Conservation (phyloP, 2,113 vertebrate genomes). For the Elephantulus edwardii region DNA sequence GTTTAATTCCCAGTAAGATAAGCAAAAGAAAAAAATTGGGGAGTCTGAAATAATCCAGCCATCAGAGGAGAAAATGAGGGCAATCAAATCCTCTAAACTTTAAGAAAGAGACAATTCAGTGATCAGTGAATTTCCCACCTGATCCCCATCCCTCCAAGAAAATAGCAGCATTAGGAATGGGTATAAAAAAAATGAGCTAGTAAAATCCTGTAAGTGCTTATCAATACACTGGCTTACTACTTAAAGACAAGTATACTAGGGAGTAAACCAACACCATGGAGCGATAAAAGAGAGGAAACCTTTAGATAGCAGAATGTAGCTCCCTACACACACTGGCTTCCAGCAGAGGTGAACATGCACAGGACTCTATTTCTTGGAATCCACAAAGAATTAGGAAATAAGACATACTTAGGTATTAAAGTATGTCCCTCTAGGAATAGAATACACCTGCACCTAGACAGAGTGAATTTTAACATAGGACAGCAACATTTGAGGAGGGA, state of each 20-base stretch:
- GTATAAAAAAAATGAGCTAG: background rate
- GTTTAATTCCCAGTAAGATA: constrained; percentile 28
- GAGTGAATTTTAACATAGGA: background rate
- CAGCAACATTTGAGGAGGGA: background rate
- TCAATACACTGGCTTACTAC: background rate
- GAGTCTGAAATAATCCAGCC: background rate
- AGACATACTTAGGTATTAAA: background rate
- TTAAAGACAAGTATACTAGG: background rate
- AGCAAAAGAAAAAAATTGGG: background rate
- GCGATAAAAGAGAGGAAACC: background rate
- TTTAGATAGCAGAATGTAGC: background rate
- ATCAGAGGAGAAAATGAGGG: background rate
- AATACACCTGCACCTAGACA: background rate
- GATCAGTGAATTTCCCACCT: background rate
- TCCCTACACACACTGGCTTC: background rate
- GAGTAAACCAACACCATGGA: background rate
- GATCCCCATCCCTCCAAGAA: background rate
- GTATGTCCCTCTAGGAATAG: background rate
- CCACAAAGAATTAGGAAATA: background rate
- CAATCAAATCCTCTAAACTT: background rate
- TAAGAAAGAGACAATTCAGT: background rate
- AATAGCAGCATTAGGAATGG: background rate
- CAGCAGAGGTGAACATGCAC: background rate
- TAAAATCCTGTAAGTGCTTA: constrained; percentile 24
- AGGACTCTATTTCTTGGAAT: background rate